These are phyloP conservation scores for Etia nguti DNA, from an alignment of 2,113 vertebrate species.

Conservation along the genomic window DNA sequence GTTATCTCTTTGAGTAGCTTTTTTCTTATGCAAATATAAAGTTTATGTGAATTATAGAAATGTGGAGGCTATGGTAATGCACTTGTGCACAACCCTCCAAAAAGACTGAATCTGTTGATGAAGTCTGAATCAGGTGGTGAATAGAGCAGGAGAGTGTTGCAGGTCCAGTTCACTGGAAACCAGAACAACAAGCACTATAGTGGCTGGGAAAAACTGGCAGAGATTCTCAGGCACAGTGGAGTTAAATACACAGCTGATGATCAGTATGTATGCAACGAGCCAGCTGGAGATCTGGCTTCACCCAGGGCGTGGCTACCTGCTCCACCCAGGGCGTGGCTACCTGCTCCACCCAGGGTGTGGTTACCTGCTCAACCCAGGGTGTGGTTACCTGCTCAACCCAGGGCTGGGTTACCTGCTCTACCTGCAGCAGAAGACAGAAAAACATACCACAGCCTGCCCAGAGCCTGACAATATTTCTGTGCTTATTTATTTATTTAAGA, in stretches of 20 bases:
- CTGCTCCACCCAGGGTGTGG: background rate
- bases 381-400: too few relatives aligned
- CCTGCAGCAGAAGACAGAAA: background rate
- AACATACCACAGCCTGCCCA: background rate
- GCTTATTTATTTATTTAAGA: background rate
- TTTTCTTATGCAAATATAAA: background rate
- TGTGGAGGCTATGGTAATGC: background rate
- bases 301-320: background rate
- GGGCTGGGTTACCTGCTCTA: background rate
- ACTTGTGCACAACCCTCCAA: background rate
- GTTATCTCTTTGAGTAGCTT: background rate
- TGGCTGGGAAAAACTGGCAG: background rate
- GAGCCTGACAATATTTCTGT: background rate
- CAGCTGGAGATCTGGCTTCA: background rate
- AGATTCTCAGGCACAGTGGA: background rate
- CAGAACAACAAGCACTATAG: background rate
- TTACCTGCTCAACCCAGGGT: background rate
- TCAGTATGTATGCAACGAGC: background rate
- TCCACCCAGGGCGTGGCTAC: too few relatives aligned
- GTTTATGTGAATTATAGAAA: background rate
- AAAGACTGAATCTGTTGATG: too few relatives aligned
- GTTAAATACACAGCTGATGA: background rate
- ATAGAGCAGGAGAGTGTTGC: background rate
- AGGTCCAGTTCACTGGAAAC: background rate
- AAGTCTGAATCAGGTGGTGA: background rate